Evolutionary conservation across 2,113 vertebrate species (phyloP).

Genomic region (Ibidorhyncha struthersii): DNA sequence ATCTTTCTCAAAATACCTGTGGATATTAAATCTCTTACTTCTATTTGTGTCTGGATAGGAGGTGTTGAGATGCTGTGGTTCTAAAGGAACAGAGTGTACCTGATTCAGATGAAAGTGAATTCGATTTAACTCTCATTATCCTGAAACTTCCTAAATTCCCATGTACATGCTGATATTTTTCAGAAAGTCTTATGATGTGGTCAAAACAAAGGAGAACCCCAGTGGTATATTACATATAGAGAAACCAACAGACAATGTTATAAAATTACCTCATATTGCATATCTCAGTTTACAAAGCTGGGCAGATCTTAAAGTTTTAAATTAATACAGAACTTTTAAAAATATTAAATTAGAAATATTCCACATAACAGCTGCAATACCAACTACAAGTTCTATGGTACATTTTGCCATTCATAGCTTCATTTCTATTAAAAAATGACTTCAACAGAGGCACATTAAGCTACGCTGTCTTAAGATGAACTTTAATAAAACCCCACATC

Average conservation of each 20-base stretch:
- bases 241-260: neutral
- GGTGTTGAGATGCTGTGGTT: neutral
- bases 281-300: neutral
- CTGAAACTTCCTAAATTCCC: neutral
- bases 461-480: neutral
- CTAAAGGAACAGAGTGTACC: neutral
- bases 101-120: neutral
- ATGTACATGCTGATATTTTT: neutral
- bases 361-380: neutral
- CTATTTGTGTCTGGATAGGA: neutral
- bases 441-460: neutral
- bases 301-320: neutral
- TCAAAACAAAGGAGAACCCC: neutral
- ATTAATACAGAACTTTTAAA: neutral
- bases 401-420: neutral
- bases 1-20: neutral
- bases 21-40: neutral
- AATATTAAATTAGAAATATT: neutral
- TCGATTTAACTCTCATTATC: neutral
- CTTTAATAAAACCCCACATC: neutral
- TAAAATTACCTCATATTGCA: neutral
- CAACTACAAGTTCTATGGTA: neutral
- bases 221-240: neutral
- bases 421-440: neutral
- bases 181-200: neutral